phyloP scores from a whole-genome alignment of 2,888 invertebrate species.

The Drosophila neoperkinsi region DNA sequence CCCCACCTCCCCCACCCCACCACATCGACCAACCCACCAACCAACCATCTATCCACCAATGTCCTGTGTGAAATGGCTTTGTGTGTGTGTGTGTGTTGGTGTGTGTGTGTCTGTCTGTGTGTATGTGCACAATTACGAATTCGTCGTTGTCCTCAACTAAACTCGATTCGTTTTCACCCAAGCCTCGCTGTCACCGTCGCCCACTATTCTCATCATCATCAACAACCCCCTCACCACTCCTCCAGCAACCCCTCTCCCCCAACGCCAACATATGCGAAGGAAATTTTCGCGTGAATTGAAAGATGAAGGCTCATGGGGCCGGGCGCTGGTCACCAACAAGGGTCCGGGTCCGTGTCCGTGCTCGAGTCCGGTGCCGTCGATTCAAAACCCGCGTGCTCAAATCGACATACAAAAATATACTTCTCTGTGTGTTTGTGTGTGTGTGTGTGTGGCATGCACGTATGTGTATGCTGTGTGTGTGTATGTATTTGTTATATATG shows the following conservation, averaged over 20 bases:
- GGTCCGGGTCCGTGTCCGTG: neutral
- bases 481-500: constrained; percentile 22
- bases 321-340: constrained; percentile 67
- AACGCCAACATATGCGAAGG: constrained; percentile 55
- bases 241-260: constrained; percentile 18
- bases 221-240: constrained; percentile 14
- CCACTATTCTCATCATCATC: constrained; percentile 41
- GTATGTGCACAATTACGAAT: constrained; percentile 77
- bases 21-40: neutral
- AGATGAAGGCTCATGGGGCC: constrained; percentile 75
- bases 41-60: constrained; percentile 7
- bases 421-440: constrained; percentile 6
- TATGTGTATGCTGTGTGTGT: constrained; percentile 6
- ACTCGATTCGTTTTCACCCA: constrained; percentile 76
- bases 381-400: constrained; percentile 23
- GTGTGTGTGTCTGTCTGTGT: constrained; percentile 62
- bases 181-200: constrained; percentile 69
- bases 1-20: neutral
- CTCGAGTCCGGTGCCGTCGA: constrained; percentile 10
- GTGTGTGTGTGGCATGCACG: constrained; percentile 8
- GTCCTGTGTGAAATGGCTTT: constrained; percentile 45
- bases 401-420: constrained; percentile 37
- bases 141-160: constrained; percentile 75
- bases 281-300: constrained; percentile 82
- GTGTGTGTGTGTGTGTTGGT: constrained; percentile 59